Base-by-base conservation (phyloP, 2,888 invertebrate species). In the Drosophila anomelani region DNA sequence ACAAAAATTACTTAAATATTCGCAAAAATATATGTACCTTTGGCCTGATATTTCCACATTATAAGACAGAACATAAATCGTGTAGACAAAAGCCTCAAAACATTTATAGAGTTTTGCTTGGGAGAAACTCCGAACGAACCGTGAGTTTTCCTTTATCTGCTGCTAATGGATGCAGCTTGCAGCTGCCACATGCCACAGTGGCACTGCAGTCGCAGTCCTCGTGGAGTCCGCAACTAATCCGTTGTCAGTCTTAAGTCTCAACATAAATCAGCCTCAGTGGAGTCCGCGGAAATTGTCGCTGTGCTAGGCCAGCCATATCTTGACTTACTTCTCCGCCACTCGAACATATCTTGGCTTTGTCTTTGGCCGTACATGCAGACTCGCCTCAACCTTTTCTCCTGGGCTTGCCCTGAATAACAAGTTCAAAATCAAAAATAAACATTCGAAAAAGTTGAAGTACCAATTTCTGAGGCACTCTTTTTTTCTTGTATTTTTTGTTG, bases 141-240 rank as follows among this genome's bases (percentile, higher is more conserved):
- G 54, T 74, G 75, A 41, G 49, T 64, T 63, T 82, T 85, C 68
- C 81, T 77, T 83, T 88, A 83, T 88, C 83, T 83, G 72, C 71
- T 84, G 84, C 83, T 83, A 83, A 83, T 83, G 83, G 83, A 83
- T 75, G 88, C 88, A 88, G 88, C 88, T 88, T 86, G 87, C 87
- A 79, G 87, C 75, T 71, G 81, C 75, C 51, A 70, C 68, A 68
- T 68, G 59, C 41, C 23, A 57, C 57, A 53, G 64, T 55, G 75
- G 55, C 53, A 62, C 32, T 34, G 64, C 46, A 51, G 51, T 51
- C 32, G 32, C 62, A 44, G 34, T 34, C 51, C 56, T 26, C 44
- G 29, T 41, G 71, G 85, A 81, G 85, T 80, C 78, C 69, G 72
- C 88, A 78, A 89, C 85, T 89, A 89, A 89, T 89, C 88, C 86